These are phyloP conservation scores for Melanaphis sacchari DNA, from an alignment of 1,140 invertebrate genomes.

Conservation along the genomic window DNA sequence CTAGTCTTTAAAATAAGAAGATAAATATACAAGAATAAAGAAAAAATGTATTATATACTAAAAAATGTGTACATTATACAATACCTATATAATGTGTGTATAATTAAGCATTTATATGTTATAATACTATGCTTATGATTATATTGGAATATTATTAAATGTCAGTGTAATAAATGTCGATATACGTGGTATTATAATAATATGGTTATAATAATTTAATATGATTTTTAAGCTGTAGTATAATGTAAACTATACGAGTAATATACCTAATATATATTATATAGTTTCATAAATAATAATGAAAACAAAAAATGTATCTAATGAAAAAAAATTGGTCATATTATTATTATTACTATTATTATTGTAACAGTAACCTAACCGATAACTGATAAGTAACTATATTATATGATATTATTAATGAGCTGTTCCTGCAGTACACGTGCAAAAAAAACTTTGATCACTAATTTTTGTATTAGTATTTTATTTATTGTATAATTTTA, in stretches of 20 bases:
- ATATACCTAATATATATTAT: neutral
- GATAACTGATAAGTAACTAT: conserved; percentile 8
- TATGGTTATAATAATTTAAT: conserved; percentile 5
- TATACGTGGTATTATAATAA: conserved; percentile 2
- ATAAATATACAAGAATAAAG: neutral
- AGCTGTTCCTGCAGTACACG: conserved; percentile 30
- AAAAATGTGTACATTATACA: neutral
- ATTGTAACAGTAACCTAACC: neutral
- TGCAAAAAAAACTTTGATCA: conserved; percentile 17
- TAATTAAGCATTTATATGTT: neutral
- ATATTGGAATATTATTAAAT: neutral
- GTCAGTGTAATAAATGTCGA: conserved; percentile 21
- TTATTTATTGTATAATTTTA: conserved; percentile 39
- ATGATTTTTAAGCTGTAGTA: neutral
- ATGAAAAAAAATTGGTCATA: neutral
- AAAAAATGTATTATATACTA: neutral
- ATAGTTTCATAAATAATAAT: conserved; percentile 19
- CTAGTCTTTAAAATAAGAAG: conserved; percentile 35
- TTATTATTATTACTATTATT: neutral
- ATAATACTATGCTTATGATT: neutral
- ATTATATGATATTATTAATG: neutral
- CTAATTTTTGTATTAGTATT: conserved; percentile 33
- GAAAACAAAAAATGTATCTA: neutral
- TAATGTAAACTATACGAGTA: neutral
- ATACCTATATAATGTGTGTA: neutral